Percentiles rank a stretch among this genome's conserved stretches.
Evolutionary conservation across 2,888 invertebrate genomes (phyloP).

Genomic region (Byasa hedistus): DNA sequence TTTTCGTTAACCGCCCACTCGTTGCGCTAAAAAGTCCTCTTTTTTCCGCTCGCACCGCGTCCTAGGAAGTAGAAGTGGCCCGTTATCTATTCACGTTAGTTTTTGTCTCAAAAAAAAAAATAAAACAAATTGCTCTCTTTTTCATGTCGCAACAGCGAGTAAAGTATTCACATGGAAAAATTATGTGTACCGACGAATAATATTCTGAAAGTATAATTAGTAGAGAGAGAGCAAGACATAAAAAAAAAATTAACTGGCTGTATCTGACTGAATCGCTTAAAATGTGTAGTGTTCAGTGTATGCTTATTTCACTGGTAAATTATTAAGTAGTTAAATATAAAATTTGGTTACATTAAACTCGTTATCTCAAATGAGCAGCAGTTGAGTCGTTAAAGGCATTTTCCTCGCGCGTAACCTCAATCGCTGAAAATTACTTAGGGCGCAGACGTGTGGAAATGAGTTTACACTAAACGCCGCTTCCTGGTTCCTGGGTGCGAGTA

Average conservation of each 20-base stretch:
- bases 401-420: not conserved
- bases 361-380: too few relatives aligned
- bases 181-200: not conserved
- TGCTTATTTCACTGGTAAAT: too few relatives aligned
- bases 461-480: slow-evolving; percentile 50
- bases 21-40: slow-evolving; percentile 16
- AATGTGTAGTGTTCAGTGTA: too few relatives aligned
- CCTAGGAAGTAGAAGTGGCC: slow-evolving; percentile 28
- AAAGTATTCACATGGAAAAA: slow-evolving; percentile 18
- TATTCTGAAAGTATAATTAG: too few relatives aligned
- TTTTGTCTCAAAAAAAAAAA: slow-evolving; percentile 22
- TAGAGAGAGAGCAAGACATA: too few relatives aligned
- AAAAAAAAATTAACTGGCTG: too few relatives aligned
- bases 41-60: slow-evolving; percentile 18
- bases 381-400: not conserved
- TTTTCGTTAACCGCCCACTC: slow-evolving; percentile 30
- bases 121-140: slow-evolving; percentile 9
- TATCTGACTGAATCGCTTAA: too few relatives aligned
- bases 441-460: slow-evolving; percentile 57
- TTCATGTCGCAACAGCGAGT: slow-evolving; percentile 10
- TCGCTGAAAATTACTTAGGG: slow-evolving; percentile 15
- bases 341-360: too few relatives aligned
- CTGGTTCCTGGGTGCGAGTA: slow-evolving; percentile 60
- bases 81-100: slow-evolving; percentile 29
- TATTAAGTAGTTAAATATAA: too few relatives aligned